Base-by-base conservation (phyloP, 2,797 vertebrate species). In the Neosalanx taihuensis region DNA sequence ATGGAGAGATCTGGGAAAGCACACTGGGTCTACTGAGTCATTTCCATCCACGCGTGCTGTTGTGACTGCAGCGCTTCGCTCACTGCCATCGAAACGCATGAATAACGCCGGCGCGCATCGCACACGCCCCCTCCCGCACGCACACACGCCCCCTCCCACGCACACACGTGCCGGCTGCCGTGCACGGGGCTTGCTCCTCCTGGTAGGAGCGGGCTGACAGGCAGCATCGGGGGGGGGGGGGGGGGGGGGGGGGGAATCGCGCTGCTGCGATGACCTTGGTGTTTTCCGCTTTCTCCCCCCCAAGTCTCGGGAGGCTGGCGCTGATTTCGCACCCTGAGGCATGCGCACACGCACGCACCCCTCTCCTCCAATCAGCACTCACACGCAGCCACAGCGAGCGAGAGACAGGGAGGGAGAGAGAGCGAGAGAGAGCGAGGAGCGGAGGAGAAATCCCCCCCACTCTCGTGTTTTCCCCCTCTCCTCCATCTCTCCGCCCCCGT, bases 241-340 rank as follows among this genome's bases (percentile, higher is more conserved):
- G 23, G 23, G 23, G 23, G 23, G 23, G 23, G 23, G 86, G 71
- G 74, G 74, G 56, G 75, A 77, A 81, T 10, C 37, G 9, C 85
- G 81, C 81, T 51, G 4, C 15, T 2, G 85, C 81, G 85, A 90
- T 93, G 92, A 93, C 92, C 92, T 93, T 93, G 92, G 90, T 79
- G 89, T 90, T 88, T 89, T 86, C 85, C 3, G 64, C 81, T 76
- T 77, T 80, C 79, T 73, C 87, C 78, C 83, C 74, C 80, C 83
- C 85, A 76, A 53, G 76, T 77, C 81, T 88, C 67, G 81, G 69
- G 41, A 77, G 70, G 79, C 71, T 60, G 69, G 74, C 62, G 85
- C 84, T 76, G 81, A 78, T 80, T 81, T 80, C 70, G 72, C 80
- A 82, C 77, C 62, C 71, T 67, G 59, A 29, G 60, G 57, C 74